phyloP scores from a whole-genome alignment of 2,113 vertebrate genomes.

The Myotis yumanensis region DNA sequence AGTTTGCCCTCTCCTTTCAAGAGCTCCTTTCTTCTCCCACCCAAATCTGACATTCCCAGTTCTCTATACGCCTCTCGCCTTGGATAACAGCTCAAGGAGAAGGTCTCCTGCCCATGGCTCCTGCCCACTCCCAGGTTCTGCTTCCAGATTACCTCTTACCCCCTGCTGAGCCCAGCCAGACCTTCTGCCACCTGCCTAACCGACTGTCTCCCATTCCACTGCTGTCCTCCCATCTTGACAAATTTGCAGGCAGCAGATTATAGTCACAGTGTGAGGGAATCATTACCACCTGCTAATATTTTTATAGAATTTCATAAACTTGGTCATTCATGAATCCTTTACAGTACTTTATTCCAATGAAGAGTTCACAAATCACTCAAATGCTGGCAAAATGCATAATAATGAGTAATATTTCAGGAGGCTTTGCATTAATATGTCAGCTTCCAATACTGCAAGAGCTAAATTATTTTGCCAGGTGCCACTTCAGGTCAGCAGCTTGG shows the following conservation, averaged over 20 bases:
- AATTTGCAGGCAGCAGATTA: slow-evolving; percentile 46
- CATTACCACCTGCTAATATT: slow-evolving; percentile 70
- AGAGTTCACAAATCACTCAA: slow-evolving; percentile 63
- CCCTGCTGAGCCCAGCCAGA: not conserved
- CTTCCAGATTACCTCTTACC: not conserved
- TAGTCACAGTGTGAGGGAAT: slow-evolving; percentile 58
- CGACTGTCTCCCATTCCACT: not conserved
- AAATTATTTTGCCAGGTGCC: slow-evolving; percentile 63
- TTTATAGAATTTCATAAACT: slow-evolving; percentile 78
- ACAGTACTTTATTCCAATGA: slow-evolving; percentile 75
- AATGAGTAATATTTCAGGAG: slow-evolving; percentile 71
- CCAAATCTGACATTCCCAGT: not conserved
- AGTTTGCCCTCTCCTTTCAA: not conserved
- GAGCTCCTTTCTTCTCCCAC: not conserved
- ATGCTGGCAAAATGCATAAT: slow-evolving; percentile 77
- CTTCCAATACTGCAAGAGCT: slow-evolving; percentile 20
- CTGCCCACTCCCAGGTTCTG: fast-evolving
- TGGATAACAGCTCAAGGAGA: not conserved
- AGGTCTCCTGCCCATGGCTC: not conserved
- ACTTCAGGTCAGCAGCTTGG: slow-evolving; percentile 51
- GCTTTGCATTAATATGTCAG: slow-evolving; percentile 61
- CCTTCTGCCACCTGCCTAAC: not conserved
- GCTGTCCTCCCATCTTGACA: slow-evolving; percentile 45
- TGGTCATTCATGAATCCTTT: slow-evolving; percentile 74
- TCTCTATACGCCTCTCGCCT: not conserved